These are phyloP conservation scores for Contarinia nasturtii DNA, from an alignment of 1,140 invertebrate species.

Conservation along the genomic window DNA sequence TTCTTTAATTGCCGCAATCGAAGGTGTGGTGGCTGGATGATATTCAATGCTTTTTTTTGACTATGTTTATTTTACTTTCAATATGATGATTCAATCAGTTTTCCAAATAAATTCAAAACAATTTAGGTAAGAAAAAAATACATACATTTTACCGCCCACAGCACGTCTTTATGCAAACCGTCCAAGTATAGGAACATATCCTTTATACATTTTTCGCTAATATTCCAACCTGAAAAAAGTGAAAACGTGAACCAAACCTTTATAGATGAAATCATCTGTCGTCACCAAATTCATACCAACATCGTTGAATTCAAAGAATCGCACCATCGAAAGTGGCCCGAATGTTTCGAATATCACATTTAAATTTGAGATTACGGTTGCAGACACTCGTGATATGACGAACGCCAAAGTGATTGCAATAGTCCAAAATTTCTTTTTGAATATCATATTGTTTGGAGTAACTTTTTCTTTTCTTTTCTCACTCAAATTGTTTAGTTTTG, in stretches of 20 bases:
- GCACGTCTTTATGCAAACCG: neutral
- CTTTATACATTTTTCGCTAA: neutral
- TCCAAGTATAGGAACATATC: conserved; percentile 1
- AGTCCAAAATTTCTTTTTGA: neutral
- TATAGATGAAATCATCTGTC: no score
- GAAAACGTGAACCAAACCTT: no score
- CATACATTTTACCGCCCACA: conserved; percentile 1
- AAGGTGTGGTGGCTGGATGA: no score
- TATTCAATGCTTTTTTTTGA: no score
- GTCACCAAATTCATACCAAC: no score
- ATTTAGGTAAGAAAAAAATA: neutral
- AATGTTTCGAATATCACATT: conserved; percentile 1
- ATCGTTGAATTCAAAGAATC: conserved; percentile 1
- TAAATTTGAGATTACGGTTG: neutral
- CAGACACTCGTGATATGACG: neutral
- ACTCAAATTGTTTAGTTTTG: no score
- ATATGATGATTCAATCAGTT: no score
- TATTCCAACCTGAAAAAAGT: no score
- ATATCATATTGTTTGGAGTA: neutral
- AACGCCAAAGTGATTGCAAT: neutral
- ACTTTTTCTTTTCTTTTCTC: neutral
- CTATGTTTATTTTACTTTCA: no score
- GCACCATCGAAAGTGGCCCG: neutral
- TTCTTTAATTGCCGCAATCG: no score
- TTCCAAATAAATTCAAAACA: no score